phyloP scores from a whole-genome alignment of 2,888 invertebrate genomes.

The Marronus borbonicus region DNA sequence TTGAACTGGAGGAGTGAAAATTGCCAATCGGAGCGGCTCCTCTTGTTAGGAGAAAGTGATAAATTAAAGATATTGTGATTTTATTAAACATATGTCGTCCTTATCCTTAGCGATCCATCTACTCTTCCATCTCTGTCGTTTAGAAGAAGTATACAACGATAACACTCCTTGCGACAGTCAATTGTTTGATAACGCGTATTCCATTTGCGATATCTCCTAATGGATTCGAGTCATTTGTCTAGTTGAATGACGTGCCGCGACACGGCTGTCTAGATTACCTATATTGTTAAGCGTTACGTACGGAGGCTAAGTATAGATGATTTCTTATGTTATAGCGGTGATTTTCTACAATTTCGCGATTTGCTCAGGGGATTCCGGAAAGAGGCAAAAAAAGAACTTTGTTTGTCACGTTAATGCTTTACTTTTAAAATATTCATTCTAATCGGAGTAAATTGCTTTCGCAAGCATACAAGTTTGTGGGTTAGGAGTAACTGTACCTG shows the following conservation, averaged over 20 bases:
- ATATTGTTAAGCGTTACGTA: too few species aligned
- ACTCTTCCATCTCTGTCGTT: conserved; percentile 15
- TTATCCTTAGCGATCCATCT: background rate
- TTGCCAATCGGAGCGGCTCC: conserved; percentile 22
- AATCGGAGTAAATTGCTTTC: too few species aligned
- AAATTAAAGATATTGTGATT: conserved; percentile 58
- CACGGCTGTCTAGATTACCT: background rate
- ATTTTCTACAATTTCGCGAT: too few species aligned
- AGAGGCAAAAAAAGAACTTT: too few species aligned
- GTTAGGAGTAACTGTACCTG: too few species aligned
- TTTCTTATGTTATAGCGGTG: background rate
- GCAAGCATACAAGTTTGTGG: too few species aligned
- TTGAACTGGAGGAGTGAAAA: background rate
- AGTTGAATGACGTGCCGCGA: conserved; percentile 6
- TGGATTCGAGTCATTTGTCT: conserved; percentile 57
- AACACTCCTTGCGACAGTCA: conserved; percentile 8
- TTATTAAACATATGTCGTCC: conserved; percentile 60
- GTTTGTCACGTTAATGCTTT: too few species aligned
- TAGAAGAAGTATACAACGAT: conserved; percentile 1
- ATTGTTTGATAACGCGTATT: conserved; percentile 47
- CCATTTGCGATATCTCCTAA: conserved; percentile 59
- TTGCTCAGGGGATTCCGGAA: too few species aligned
- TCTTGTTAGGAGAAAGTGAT: conserved; percentile 54
- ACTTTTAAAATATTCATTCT: too few species aligned
- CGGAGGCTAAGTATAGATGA: background rate